Base-by-base conservation (phyloP, 2,113 vertebrate genomes). In the Channa argus region DNA sequence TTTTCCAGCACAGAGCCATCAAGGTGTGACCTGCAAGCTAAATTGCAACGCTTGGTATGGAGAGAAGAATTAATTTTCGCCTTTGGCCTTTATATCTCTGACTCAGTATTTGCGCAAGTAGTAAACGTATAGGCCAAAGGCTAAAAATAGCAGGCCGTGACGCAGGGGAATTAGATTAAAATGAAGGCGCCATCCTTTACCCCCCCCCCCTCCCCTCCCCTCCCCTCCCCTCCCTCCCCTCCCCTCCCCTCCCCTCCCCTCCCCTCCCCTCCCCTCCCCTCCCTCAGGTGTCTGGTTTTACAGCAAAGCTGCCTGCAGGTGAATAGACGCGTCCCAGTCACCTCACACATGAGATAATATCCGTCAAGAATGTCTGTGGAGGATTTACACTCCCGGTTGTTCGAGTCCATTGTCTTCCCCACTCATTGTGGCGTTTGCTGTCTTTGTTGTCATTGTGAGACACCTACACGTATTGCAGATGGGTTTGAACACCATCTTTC, bases 121-220 rank as follows among this genome's bases (percentile, higher is more conserved):
- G 62, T 71, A 53, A 88, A 85, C 79, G 78, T 84, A 74, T 74
- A 80, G 89, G 85, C 80, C 77, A 71, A n/a, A 5, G 82, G 86
- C 80, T 91, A 91, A 87, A 91, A 90, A 92, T 90, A 92, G 88
- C 79, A 66, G 38, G 41, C 49, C 44, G 38, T 93, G 92, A 92
- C 87, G 89, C 86, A 92, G 81, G 80, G 80, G 82, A 82, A 86
- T 89, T 78, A 65, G 89, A 91, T 93, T 92, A 89, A 89, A 91
- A 81, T 62, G 77, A 88, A 77, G 83, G 85, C 85, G 79, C 56
- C 84, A 83, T 90, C 85, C 81, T 84, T 72, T 67, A 63, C 75
- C 81, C 69, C 60, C 5, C 41, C 15, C 71, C 39, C 39, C n/a
- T n/a, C n/a, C 75, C 81, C 69, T 54, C 5, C 41, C 15, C 71